A percentile compares a stretch with the other conserved stretches of the same genome.
These are phyloP conservation scores for Corythornis vintsioides DNA, from an alignment of 2,113 vertebrate species.

Conservation along the genomic window DNA sequence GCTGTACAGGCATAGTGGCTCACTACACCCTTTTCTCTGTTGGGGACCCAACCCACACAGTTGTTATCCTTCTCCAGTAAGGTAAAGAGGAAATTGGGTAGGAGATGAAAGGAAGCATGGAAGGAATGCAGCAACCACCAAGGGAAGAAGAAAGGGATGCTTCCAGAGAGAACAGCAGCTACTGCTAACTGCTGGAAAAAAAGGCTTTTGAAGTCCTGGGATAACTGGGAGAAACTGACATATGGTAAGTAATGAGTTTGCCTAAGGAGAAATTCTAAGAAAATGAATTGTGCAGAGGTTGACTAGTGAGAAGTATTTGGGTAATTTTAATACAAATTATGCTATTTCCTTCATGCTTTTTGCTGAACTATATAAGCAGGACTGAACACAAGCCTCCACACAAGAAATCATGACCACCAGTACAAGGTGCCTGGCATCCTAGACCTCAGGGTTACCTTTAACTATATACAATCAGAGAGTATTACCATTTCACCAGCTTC, in stretches of 20 bases:
- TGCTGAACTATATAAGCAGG: neutral
- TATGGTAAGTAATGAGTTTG: neutral
- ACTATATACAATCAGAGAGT: neutral
- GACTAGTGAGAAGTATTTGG: neutral
- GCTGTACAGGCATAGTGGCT: neutral
- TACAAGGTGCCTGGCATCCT: neutral
- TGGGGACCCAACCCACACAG: fast-evolving
- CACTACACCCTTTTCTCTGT: neutral
- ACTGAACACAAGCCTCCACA: neutral
- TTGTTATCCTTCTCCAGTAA: neutral
- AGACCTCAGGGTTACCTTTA: neutral
- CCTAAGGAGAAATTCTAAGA: neutral
- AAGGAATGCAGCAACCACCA: neutral
- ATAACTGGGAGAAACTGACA: neutral
- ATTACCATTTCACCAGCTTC: neutral
- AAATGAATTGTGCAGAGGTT: neutral
- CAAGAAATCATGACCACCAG: neutral
- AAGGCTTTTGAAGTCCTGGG: neutral
- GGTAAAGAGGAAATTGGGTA: neutral
- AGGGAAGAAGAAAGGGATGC: neutral
- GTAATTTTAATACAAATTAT: neutral
- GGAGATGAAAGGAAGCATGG: neutral
- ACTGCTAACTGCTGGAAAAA: neutral
- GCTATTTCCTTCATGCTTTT: neutral
- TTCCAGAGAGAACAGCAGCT: neutral